These are phyloP conservation scores for Amazona vittata DNA, from an alignment of 2,113 vertebrate species.

Conservation along the genomic window DNA sequence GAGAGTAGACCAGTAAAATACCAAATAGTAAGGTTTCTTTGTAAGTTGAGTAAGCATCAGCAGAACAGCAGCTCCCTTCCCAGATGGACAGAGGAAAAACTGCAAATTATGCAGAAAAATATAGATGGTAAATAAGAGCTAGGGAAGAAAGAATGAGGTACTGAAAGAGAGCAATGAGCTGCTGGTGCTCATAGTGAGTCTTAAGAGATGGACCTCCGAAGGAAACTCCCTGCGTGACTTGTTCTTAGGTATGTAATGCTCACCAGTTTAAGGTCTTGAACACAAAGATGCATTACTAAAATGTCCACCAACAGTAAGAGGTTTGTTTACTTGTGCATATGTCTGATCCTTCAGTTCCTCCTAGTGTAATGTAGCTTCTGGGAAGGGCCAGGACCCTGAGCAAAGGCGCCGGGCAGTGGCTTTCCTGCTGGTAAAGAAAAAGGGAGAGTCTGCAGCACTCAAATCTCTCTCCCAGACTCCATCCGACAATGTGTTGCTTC, in stretches of 20 bases:
- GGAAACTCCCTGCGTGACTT: fast-evolving
- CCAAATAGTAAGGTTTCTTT: not conserved
- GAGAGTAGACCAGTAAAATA: not conserved
- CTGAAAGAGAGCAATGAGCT: not conserved
- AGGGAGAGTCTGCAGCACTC: not conserved
- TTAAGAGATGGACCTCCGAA: not conserved
- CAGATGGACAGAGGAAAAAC: not conserved
- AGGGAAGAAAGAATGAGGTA: not conserved
- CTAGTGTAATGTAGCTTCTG: not conserved
- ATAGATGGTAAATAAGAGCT: too few species aligned
- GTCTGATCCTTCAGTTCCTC: not conserved
- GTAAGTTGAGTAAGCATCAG: not conserved
- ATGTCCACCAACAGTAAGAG: not conserved
- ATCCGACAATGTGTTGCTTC: not conserved
- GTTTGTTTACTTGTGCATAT: not conserved
- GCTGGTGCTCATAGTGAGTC: not conserved
- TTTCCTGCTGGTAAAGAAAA: not conserved
- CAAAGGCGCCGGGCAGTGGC: fast-evolving
- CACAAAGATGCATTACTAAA: not conserved
- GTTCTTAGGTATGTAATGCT: not conserved
- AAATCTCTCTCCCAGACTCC: not conserved
- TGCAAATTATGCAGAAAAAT: fast-evolving
- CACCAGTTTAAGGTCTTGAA: not conserved
- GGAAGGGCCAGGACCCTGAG: not conserved
- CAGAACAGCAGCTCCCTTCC: not conserved